Evolutionary conservation across 2,888 invertebrate genomes (phyloP).

Genomic region (Pseudococcus viburni): DNA sequence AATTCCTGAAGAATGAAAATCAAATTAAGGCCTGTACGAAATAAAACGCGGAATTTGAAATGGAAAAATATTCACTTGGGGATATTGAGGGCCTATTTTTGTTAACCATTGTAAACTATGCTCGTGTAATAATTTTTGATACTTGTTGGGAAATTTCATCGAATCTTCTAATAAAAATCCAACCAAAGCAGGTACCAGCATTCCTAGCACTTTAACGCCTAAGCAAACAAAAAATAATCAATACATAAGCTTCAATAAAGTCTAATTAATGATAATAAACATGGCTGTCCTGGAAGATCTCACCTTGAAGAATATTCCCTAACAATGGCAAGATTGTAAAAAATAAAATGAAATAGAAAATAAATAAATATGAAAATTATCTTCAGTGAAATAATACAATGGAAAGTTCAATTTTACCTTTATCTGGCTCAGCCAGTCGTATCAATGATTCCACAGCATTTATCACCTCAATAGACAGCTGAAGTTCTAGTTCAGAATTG

Average conservation of each 20-base stretch:
- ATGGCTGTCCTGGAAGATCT: not conserved
- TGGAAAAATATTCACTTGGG: slow-evolving; percentile 76
- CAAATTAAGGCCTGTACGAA: not conserved
- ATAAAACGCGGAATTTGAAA: not conserved
- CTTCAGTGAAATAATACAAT: not conserved
- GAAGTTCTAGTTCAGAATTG: slow-evolving; percentile 79
- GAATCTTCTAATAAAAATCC: slow-evolving; percentile 85
- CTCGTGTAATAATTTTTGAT: slow-evolving; percentile 84
- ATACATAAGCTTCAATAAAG: too few relatives aligned
- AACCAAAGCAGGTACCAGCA: slow-evolving; percentile 92
- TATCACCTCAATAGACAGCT: slow-evolving; percentile 81
- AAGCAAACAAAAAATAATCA: too few relatives aligned
- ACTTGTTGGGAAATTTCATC: slow-evolving; percentile 74
- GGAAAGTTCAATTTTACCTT: slow-evolving; percentile 74
- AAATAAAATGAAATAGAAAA: not conserved
- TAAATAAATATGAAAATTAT: too few relatives aligned
- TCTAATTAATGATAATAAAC: too few relatives aligned
- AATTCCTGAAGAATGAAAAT: slow-evolving; percentile 78
- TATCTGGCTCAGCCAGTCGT: slow-evolving; percentile 81
- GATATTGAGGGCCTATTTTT: slow-evolving; percentile 92
- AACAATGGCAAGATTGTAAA: slow-evolving; percentile 39
- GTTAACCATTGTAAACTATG: slow-evolving; percentile 91
- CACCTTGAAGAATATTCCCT: slow-evolving; percentile 62
- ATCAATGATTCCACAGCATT: slow-evolving; percentile 83
- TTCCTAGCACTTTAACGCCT: slow-evolving; percentile 92